phyloP scores from a whole-genome alignment of 1,140 invertebrate genomes.

The Drosophila takahashii region DNA sequence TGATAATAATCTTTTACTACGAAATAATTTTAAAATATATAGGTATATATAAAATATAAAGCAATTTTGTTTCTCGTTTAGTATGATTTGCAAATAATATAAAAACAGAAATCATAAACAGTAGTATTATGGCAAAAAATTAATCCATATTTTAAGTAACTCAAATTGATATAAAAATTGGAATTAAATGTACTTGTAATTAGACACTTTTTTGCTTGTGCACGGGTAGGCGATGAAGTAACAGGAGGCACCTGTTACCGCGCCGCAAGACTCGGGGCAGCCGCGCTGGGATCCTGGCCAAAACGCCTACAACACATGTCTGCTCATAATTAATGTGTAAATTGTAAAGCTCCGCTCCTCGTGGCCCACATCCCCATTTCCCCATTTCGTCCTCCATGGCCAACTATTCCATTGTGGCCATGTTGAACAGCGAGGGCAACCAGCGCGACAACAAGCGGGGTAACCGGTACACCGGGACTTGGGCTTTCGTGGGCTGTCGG shows the following conservation, averaged over 20 bases:
- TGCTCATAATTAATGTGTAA: conserved; percentile 84
- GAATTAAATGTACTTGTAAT: too few relatives aligned
- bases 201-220: conserved; percentile 4
- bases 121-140: too few relatives aligned
- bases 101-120: too few relatives aligned
- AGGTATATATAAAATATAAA: too few relatives aligned
- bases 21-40: too few relatives aligned
- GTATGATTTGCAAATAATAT: too few relatives aligned
- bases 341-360: conserved; percentile 76
- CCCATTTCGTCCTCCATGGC: not conserved
- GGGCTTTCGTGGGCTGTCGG: not conserved
- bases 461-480: not conserved
- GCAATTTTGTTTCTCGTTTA: too few relatives aligned
- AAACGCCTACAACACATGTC: conserved; percentile 79
- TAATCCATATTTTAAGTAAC: too few relatives aligned
- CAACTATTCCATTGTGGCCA: conserved; percentile 56
- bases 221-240: conserved; percentile 13
- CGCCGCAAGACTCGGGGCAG: conserved; percentile 40
- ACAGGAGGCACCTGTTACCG: conserved; percentile 74
- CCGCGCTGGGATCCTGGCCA: conserved; percentile 21
- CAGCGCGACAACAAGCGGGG: conserved; percentile 59
- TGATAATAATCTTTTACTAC: too few relatives aligned
- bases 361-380: not conserved
- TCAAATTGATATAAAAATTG: too few relatives aligned
- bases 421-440: conserved; percentile 58